Evolutionary conservation across 2,888 invertebrate genomes (phyloP), one percentile per base, ranked within the genome.

Genomic region (Amphipyra tragopoginis): DNA sequence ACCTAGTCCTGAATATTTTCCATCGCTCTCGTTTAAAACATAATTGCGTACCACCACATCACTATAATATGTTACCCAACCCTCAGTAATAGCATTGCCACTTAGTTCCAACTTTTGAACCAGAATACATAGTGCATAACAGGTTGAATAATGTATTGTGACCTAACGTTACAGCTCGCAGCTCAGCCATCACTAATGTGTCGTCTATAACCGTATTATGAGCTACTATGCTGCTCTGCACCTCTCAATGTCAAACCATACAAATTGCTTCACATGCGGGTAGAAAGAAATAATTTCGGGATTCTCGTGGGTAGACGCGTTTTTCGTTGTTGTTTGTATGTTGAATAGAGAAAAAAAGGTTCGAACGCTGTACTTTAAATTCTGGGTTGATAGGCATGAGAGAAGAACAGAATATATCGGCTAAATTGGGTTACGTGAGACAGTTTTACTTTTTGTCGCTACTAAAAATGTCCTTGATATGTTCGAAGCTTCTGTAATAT

Each of bases 101-200:
- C 70, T 66, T 66, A 66, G 49, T 33, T 45, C 45, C 45, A 56
- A 65, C 49, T 61, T 60, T 72, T 44, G 59, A 57, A 59, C 47
- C 43, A 43, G 33, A 59, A 48, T 59, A 42, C 42, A 10, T 43
- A 53, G 52, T 58, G 52, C 62, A 65, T 58, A 63, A 43, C 57
- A 51, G 48, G 44, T 47, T 39, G 52, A 61, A 69, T 77, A 64
- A 73, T 66, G 48, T 55, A 69, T 59, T 44, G 33, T 44, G 29
- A 52, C 39, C 44, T 36, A 1, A 40, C 36, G 36, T 36, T 55
- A 42, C 59, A 59, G 43, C 29, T 40, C 21, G 51, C 51, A 59
- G 54, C 77, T 72, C 58, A 76, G 26, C 72, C 52, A 42, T 65
- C 49, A 49, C 77, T 76, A 76, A 72, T 72, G 69, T 43, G 58